phyloP scores from a whole-genome alignment of 2,113 vertebrate species.

The Hippocampus comes region DNA sequence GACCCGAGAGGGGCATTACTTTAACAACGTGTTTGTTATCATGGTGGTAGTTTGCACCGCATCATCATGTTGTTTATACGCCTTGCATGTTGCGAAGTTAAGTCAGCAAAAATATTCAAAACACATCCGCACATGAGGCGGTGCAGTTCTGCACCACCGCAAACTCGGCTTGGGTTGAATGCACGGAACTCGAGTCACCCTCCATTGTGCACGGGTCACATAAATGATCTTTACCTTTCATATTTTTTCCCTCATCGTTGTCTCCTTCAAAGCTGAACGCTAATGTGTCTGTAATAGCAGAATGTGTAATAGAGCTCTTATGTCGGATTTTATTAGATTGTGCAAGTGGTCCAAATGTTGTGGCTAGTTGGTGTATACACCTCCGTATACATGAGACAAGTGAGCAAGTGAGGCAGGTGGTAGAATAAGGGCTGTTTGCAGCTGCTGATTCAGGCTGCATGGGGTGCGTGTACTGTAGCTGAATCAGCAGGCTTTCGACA shows the following conservation, averaged over 20 bases:
- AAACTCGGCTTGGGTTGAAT: background rate
- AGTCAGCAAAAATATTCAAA: background rate
- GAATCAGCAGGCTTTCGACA: conserved; percentile 70
- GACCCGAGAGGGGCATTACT: conserved; percentile 1
- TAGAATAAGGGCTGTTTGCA: conserved; percentile 36
- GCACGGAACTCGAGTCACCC: background rate
- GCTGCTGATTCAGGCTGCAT: conserved; percentile 64
- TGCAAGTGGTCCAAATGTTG: background rate
- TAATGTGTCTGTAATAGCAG: background rate
- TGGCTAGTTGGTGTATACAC: background rate
- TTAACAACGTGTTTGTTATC: conserved; percentile 2
- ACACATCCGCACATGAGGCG: background rate
- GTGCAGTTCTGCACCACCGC: background rate
- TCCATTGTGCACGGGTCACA: background rate
- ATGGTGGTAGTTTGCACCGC: background rate
- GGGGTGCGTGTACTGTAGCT: conserved; percentile 58
- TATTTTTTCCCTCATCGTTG: too few species aligned
- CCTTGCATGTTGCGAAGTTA: background rate
- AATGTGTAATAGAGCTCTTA: background rate
- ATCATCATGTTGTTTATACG: background rate
- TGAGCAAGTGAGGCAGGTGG: conserved; percentile 3
- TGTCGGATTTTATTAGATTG: background rate
- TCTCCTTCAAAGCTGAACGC: background rate
- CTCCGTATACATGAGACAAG: background rate
- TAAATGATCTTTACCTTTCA: background rate